Base-by-base conservation (phyloP, 2,797 vertebrate species). In the Platyrinchus mystaceus region DNA sequence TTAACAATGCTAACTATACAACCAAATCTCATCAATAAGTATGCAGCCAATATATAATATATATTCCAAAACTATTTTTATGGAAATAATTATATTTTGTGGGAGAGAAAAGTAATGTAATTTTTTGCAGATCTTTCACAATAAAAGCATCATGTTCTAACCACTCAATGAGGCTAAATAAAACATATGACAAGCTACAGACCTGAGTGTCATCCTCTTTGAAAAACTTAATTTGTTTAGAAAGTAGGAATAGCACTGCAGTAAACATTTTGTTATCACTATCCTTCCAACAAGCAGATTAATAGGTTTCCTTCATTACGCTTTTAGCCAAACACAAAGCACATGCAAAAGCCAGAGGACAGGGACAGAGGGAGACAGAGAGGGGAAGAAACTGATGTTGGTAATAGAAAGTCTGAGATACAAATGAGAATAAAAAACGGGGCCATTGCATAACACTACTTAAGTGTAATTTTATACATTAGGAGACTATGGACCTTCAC, bases 291-390 rank as follows among this genome's bases (percentile, higher is more conserved):
- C 23, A 87, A 92, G 50, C 87, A 83, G 91, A 89, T 66, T 60
- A 50, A 41, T 4, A 77, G 19, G 39, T 80, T 97, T 96, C 94
- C 97, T 97, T 96, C 97, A 96, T 95, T 87, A 96, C 7, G 20
- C 86, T 93, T 97, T 90, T 8, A 94, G 91, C 75, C 90, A 94
- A 93, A 96, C 88, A 94, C 80, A 93, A 1, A 94, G 95, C 86
- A 13, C 96, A 96, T 97, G 94, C 95, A 97, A 73, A 96, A 96
- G 95, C 95, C 59, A 74, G 78, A 79, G 64, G 63, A 68, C 28
- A 44, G 49, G 55, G 34, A 37, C 39, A 87, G n/a, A 62, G 46
- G 52, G 67, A 59, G 36, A 23, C 58, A 52, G 30, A 64, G 37
- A 46, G 62, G 44, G 41, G 23, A 46, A 76, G 30, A 78, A 74